These are phyloP conservation scores for Percopsis transmontana DNA, from an alignment of 2,113 vertebrate species.

Conservation along the genomic window DNA sequence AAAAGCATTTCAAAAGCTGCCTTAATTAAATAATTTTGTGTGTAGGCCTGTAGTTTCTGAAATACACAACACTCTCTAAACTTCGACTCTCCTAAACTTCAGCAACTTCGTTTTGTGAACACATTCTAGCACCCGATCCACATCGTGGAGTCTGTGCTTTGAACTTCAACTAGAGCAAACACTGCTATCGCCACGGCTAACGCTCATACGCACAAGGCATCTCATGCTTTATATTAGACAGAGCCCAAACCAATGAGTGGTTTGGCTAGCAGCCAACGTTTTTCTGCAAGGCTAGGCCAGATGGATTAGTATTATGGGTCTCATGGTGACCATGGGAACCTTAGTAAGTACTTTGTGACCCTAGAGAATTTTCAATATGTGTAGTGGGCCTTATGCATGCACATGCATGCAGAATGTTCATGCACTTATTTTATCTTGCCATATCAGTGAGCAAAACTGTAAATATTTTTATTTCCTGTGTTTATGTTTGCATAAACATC, in stretches of 20 bases:
- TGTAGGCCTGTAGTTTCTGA: too few relatives aligned
- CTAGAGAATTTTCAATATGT: too few relatives aligned
- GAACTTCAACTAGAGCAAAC: conserved; percentile 49
- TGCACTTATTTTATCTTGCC: conserved; percentile 27
- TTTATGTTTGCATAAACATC: conserved; percentile 53
- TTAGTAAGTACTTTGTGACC: neutral
- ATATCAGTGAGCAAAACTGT: conserved; percentile 21
- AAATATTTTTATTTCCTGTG: conserved; percentile 46
- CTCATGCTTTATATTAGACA: conserved; percentile 9
- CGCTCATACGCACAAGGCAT: conserved; percentile 17
- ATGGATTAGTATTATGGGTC: conserved; percentile 8
- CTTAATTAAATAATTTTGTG: conserved; percentile 43
- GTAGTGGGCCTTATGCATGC: neutral
- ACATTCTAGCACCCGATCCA: conserved; percentile 18
- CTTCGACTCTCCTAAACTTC: conserved; percentile 24
- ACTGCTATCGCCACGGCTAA: conserved; percentile 36
- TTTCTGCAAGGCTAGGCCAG: conserved; percentile 1
- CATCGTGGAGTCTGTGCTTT: conserved; percentile 21
- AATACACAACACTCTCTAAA: conserved; percentile 15
- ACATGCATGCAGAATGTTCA: neutral
- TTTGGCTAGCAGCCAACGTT: neutral
- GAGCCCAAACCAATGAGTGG: neutral
- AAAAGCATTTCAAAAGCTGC: neutral
- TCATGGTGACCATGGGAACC: conserved; percentile 1
- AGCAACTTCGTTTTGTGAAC: conserved; percentile 21